Evolutionary conservation across 2,797 vertebrate species (phyloP).

Genomic region (Borostomias antarcticus): DNA sequence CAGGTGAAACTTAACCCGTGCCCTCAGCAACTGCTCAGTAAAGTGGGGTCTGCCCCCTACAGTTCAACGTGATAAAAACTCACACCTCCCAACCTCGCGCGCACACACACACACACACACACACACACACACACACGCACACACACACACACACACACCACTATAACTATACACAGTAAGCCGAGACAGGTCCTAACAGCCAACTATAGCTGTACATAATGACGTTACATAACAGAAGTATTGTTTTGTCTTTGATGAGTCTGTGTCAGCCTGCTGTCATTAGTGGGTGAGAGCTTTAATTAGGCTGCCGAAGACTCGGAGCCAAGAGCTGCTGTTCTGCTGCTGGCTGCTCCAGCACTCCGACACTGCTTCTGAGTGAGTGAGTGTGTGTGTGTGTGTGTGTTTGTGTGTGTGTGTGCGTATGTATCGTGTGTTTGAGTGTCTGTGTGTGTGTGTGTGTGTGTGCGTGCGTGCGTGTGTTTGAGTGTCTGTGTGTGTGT

Average conservation of each 20-base stretch:
- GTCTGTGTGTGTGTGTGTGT: too few species aligned
- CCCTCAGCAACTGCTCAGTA: conserved; percentile 54
- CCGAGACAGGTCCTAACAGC: conserved; percentile 18
- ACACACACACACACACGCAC: neutral
- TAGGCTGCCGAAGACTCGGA: neutral
- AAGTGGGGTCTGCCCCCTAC: conserved; percentile 60
- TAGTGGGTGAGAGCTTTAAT: neutral
- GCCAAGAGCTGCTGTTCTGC: neutral
- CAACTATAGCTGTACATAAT: conserved; percentile 14
- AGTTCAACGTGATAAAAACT: conserved; percentile 64
- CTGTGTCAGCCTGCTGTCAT: conserved; percentile 9
- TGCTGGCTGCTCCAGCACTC: too few species aligned
- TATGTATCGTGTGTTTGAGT: too few species aligned
- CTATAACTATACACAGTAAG: conserved; percentile 2
- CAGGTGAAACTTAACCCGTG: conserved; percentile 60
- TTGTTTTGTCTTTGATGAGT: conserved; percentile 13
- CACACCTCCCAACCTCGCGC: conserved; percentile 47
- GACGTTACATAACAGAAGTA: conserved; percentile 16
- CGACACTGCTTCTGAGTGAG: too few species aligned
- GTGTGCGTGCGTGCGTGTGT: too few species aligned
- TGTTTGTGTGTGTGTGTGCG: too few species aligned
- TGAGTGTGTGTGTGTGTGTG: too few species aligned
- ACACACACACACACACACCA: neutral
- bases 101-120: neutral
- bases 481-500: too few species aligned